Conservation (phyloP, 2,888 invertebrate species). For the Lepidonotus clava region DNA sequence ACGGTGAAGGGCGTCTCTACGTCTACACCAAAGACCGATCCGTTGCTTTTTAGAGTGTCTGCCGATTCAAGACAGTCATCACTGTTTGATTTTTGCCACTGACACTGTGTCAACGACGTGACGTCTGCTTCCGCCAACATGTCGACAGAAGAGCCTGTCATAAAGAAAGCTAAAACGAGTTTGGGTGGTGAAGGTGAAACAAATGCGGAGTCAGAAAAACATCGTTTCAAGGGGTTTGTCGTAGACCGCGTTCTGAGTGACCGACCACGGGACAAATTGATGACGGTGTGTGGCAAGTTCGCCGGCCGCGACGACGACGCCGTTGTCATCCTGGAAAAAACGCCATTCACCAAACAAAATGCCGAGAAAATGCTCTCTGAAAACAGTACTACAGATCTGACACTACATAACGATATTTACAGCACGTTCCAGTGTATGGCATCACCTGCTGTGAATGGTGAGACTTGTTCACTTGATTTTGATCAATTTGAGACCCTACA, state of each 20-base stretch:
- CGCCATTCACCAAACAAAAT: conserved; percentile 71
- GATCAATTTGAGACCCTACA: too few species aligned
- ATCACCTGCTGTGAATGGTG: conserved; percentile 72
- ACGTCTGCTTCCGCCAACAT: too few species aligned
- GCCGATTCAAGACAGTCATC: too few species aligned
- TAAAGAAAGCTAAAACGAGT: neutral
- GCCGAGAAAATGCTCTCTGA: conserved; percentile 67
- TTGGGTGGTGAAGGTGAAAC: neutral
- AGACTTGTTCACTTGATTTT: too few species aligned
- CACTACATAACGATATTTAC: conserved; percentile 79
- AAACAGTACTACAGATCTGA: conserved; percentile 66
- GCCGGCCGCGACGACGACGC: conserved; percentile 68
- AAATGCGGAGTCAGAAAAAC: neutral
- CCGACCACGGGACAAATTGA: conserved; percentile 52
- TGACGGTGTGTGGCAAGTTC: conserved; percentile 53
- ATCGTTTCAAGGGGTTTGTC: conserved; percentile 50
- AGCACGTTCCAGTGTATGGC: conserved; percentile 72
- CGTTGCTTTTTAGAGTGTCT: too few species aligned
- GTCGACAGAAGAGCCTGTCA: too few species aligned
- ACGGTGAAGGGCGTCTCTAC: too few species aligned
- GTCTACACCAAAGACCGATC: too few species aligned
- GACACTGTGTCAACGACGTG: too few species aligned
- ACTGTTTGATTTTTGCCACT: too few species aligned
- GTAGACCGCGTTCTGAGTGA: conserved; percentile 58
- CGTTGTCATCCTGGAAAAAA: conserved; percentile 78